These are phyloP conservation scores for Andrena camellia DNA, from an alignment of 2,888 invertebrate species.

Conservation along the genomic window DNA sequence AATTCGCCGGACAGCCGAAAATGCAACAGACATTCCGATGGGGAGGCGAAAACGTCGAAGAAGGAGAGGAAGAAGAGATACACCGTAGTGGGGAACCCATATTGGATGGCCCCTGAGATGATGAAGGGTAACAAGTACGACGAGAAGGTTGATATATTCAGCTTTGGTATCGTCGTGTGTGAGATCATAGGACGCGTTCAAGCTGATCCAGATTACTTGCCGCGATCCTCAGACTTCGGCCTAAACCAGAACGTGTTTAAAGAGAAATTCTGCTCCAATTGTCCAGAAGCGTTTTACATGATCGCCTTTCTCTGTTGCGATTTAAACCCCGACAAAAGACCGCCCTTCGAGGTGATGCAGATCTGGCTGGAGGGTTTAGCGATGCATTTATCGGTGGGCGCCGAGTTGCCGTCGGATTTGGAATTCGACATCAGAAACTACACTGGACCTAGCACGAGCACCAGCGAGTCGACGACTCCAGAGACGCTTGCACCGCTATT, in stretches of 20 bases:
- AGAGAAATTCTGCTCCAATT: constrained; percentile 93
- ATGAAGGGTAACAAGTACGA: constrained; percentile 98
- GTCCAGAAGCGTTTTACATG: constrained; percentile 95
- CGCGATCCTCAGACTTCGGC: constrained; percentile 96
- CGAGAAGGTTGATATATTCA: constrained; percentile 98
- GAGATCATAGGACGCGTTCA: constrained; percentile 98
- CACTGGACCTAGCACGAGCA: constrained; percentile 87
- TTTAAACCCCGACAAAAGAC: constrained; percentile 95
- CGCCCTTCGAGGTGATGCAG: constrained; percentile 95
- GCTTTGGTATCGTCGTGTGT: constrained; percentile 97
- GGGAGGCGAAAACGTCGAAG: constrained; percentile 87
- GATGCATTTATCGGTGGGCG: constrained; percentile 89
- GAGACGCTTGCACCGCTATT: constrained; percentile 87
- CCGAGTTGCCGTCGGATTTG: constrained; percentile 88
- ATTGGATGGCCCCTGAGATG: constrained; percentile 99
- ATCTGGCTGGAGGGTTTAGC: constrained; percentile 94
- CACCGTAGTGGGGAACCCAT: constrained; percentile 98
- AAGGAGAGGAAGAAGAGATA: constrained; percentile 93
- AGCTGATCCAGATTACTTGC: constrained; percentile 97
- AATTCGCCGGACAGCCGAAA: constrained; percentile 83
- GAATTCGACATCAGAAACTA: constrained; percentile 92
- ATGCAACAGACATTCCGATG: constrained; percentile 81
- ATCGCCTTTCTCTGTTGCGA: constrained; percentile 96
- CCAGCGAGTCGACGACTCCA: constrained; percentile 88
- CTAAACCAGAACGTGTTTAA: constrained; percentile 94